Conservation (phyloP, 2,888 invertebrate species). For the Spodoptera picta region DNA sequence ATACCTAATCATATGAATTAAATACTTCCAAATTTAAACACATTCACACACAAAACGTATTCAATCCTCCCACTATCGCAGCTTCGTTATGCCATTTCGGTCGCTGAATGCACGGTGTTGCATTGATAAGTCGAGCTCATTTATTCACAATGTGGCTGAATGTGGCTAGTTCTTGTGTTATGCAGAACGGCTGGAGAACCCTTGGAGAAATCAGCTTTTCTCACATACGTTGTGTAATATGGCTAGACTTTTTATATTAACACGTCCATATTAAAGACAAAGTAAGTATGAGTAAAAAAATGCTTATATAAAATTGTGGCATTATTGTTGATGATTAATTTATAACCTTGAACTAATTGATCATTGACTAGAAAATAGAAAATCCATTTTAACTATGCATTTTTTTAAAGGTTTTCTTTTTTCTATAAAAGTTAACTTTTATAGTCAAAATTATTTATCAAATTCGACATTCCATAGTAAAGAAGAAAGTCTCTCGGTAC, state of each 20-base stretch:
- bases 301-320: no score
- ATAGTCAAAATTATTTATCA: slow-evolving; percentile 2
- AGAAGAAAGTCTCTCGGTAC: slow-evolving; percentile 45
- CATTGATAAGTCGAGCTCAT: slow-evolving; percentile 27
- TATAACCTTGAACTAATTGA: no score
- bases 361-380: no score
- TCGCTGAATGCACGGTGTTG: slow-evolving; percentile 3
- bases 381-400: no score
- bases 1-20: no score
- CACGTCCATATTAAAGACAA: no score
- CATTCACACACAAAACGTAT: no score
- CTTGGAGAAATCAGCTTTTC: slow-evolving; percentile 42
- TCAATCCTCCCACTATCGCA: no score
- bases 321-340: not conserved
- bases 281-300: no score
- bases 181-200: slow-evolving; percentile 27
- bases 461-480: slow-evolving; percentile 49
- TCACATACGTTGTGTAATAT: not conserved
- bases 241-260: not conserved
- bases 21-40: no score
- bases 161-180: slow-evolving; percentile 26
- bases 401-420: no score
- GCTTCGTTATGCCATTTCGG: not conserved
- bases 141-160: slow-evolving; percentile 28
- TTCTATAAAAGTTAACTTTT: no score